These are phyloP conservation scores for Scaptomyza polygonia DNA, from an alignment of 2,888 invertebrate species.

Conservation along the genomic window DNA sequence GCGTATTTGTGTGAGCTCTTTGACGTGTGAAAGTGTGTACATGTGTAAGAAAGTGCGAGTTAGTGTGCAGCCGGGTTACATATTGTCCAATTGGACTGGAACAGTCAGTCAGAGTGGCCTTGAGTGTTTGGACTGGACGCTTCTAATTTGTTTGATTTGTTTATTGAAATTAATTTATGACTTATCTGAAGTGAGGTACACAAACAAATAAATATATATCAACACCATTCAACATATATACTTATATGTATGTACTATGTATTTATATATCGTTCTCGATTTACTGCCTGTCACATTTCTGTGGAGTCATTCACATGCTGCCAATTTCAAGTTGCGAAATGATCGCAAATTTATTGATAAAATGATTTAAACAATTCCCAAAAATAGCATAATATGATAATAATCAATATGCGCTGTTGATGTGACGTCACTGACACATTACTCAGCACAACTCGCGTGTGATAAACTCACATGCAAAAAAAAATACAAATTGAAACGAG, in stretches of 20 bases:
- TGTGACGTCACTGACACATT: slow-evolving; percentile 55
- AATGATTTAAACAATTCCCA: slow-evolving; percentile 7
- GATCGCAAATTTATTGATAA: slow-evolving; percentile 34
- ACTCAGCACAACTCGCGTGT: slow-evolving; percentile 55
- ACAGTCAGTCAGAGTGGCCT: slow-evolving; percentile 20
- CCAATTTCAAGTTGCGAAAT: slow-evolving; percentile 12
- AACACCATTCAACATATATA: not conserved
- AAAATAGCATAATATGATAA: slow-evolving; percentile 9
- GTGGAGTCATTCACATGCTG: slow-evolving; percentile 45
- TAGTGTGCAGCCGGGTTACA: slow-evolving; percentile 34
- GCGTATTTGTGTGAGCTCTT: not conserved
- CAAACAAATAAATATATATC: not conserved
- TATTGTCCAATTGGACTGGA: slow-evolving; percentile 37
- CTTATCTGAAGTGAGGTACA: slow-evolving; percentile 18
- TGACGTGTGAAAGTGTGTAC: not conserved
- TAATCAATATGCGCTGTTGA: slow-evolving; percentile 14
- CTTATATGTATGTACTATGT: no score
- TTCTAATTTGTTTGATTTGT: slow-evolving; percentile 47
- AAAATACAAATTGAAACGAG: slow-evolving; percentile 38
- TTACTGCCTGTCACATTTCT: slow-evolving; percentile 31
- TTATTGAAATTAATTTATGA: slow-evolving; percentile 33
- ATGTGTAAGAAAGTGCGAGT: not conserved
- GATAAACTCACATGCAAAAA: slow-evolving; percentile 20
- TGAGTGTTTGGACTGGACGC: slow-evolving; percentile 40
- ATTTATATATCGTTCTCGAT: slow-evolving; percentile 15